Base-by-base conservation (phyloP, 2,888 invertebrate genomes). In the Lydus trimaculatus region DNA sequence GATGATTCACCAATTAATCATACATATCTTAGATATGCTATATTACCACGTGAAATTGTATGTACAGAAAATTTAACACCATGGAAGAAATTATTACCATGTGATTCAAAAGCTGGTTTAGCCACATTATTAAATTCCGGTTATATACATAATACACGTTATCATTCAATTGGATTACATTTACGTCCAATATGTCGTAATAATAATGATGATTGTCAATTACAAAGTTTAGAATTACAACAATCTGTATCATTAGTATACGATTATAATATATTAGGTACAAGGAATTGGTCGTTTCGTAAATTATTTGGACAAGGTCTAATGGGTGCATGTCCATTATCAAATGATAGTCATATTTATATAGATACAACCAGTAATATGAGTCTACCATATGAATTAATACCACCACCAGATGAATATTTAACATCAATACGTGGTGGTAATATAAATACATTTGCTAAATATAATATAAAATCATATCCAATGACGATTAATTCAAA, bases 21-120 rank as follows among this genome's bases (percentile, higher is more conserved):
- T 75, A 87, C 75, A 20, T 76, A 73, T 69, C 61, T 80, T 58
- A 77, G 94, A 78, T 98, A 98, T 86, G 93, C 98, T 0, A 92
- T 95, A n/a, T 84, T 99, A 70, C 97, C 99, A 0, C 89, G 96
- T 73, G 99, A 99, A 88, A 95, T 96, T 78, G 97, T 98, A 4
- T 99, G 99, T 82, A 99, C 99, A 0, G 99, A 99, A 87, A 99
- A 99, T 87, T 87, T 99, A 78, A 99, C 99, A 15, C 99, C 99
- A 0, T 99, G 98, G 94, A 97, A 97, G 81, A 99, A 99, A 83
- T 87, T 99, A 5, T 85, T 99, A 59, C 99, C 99, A 0, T 99
- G 99, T 86, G 94, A 94, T 84, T 92, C 94, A n/a, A 92, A 90
- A 83, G 90, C 90, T 80, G 99, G 99, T 2, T 88, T 99, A 76